Evolutionary conservation across 2,113 vertebrate species (phyloP).

Genomic region (Phalacrocorax pelagicus): DNA sequence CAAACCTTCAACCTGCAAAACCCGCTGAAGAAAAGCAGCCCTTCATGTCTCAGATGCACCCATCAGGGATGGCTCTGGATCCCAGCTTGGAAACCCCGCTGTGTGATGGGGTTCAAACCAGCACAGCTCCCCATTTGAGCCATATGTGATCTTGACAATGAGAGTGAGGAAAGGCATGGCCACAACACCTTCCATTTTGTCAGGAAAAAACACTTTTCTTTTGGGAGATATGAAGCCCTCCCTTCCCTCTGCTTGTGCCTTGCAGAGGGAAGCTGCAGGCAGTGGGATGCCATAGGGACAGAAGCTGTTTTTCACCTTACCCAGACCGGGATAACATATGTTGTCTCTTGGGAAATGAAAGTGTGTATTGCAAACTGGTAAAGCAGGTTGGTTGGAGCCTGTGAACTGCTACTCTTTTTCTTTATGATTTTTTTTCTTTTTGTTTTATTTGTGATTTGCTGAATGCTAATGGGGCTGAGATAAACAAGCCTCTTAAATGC

Average conservation of each 20-base stretch:
- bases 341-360: background rate
- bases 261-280: background rate
- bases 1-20: background rate
- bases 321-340: fast-evolving
- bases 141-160: fast-evolving
- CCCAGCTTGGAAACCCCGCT: background rate
- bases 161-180: background rate
- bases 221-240: background rate
- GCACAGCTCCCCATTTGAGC: fast-evolving
- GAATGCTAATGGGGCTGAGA: background rate
- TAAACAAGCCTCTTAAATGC: background rate
- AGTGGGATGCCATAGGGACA: background rate
- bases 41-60: fast-evolving
- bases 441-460: background rate
- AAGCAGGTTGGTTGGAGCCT: background rate
- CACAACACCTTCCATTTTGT: background rate
- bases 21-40: background rate
- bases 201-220: background rate
- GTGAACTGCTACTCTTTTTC: background rate
- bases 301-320: background rate
- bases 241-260: background rate
- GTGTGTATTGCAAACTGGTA: background rate
- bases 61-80: background rate
- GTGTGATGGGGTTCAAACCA: background rate
- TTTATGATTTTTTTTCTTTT: background rate